Percentiles rank a stretch among this genome's conserved stretches.
These are phyloP conservation scores for Drosophila hydei DNA, from an alignment of 1,140 invertebrate genomes.

Conservation along the genomic window DNA sequence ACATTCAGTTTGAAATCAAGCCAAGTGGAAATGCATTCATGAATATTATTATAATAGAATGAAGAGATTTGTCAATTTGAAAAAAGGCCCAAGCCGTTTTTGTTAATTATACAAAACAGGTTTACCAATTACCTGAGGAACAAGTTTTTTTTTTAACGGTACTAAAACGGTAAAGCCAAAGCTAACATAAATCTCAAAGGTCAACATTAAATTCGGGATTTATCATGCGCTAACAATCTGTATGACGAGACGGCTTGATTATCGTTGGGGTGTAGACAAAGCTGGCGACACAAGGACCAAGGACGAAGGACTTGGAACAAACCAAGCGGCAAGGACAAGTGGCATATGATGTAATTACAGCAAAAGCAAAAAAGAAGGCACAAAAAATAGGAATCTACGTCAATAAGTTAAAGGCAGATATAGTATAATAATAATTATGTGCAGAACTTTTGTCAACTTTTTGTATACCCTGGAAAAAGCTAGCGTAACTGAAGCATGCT, in stretches of 20 bases:
- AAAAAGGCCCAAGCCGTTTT: no score
- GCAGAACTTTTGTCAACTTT: conserved; percentile 6
- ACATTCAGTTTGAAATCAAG: conserved; percentile 2
- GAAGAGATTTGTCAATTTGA: not conserved
- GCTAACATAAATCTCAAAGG: conserved; percentile 13
- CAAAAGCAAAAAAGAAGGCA: conserved; percentile 1
- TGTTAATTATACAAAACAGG: no score
- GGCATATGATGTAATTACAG: conserved; percentile 33
- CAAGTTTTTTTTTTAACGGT: conserved; percentile 16
- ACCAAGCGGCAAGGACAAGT: conserved; percentile 31
- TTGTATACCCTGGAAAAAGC: not conserved
- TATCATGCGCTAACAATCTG: conserved; percentile 8
- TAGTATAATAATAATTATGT: not conserved
- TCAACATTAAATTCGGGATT: conserved; percentile 9
- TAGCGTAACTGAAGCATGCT: not conserved
- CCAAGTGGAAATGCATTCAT: conserved; percentile 14
- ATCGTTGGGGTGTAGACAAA: conserved; percentile 8
- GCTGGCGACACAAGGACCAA: conserved; percentile 9
- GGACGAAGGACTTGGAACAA: conserved; percentile 22
- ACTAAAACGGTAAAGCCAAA: not conserved
- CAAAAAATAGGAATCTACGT: not conserved
- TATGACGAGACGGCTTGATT: conserved; percentile 25
- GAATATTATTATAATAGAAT: conserved; percentile 5
- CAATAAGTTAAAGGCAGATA: conserved; percentile 3
- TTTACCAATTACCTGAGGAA: not conserved